phyloP scores from a whole-genome alignment of 2,113 vertebrate species.

The Bucco capensis region DNA sequence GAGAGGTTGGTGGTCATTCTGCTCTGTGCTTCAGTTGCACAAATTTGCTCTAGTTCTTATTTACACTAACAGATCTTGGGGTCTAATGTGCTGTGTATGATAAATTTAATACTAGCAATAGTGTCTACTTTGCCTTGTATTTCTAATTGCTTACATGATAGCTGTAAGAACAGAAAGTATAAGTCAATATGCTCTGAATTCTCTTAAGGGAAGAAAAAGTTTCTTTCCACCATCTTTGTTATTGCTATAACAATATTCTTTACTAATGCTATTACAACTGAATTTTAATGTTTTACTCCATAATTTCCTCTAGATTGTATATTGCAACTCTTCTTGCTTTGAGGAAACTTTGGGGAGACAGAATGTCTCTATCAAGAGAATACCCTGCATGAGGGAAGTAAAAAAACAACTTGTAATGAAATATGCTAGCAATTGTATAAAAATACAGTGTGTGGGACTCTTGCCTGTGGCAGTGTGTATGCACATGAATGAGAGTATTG shows the following conservation, averaged over 20 bases:
- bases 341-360: slow-evolving; percentile 14
- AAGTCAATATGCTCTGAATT: neutral
- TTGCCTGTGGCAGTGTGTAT: slow-evolving; percentile 61
- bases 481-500: slow-evolving; percentile 66
- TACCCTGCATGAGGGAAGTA: slow-evolving; percentile 11
- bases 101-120: neutral
- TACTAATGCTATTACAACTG: slow-evolving; percentile 2
- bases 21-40: neutral
- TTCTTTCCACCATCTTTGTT: slow-evolving; percentile 17
- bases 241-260: neutral
- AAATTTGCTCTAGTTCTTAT: neutral
- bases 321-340: neutral
- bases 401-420: slow-evolving; percentile 54
- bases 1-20: neutral
- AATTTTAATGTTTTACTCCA: slow-evolving; percentile 16
- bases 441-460: slow-evolving; percentile 56
- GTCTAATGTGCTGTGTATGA: neutral
- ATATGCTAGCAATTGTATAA: slow-evolving; percentile 61
- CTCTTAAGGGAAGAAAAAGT: neutral
- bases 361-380: slow-evolving; percentile 54
- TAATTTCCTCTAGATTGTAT: neutral
- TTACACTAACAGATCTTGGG: neutral
- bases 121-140: neutral
- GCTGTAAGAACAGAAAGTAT: slow-evolving; percentile 10
- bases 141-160: slow-evolving; percentile 25